Evolutionary conservation across 2,113 vertebrate genomes (phyloP).

Genomic region (Dolichotis patagonum): DNA sequence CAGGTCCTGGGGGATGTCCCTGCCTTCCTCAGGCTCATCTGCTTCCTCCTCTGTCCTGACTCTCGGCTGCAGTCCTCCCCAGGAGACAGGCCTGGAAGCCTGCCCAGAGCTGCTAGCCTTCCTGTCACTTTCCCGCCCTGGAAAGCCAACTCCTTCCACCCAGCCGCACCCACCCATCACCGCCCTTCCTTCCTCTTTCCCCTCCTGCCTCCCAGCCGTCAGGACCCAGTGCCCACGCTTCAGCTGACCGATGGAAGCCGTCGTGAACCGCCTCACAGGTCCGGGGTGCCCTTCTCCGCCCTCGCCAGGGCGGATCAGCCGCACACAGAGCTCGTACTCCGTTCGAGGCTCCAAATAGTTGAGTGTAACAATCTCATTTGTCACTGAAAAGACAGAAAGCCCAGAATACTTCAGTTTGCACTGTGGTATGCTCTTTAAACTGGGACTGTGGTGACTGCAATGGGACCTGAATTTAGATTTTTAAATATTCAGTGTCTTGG

Average conservation of each 20-base stretch:
- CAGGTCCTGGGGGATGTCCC: slow-evolving; percentile 58
- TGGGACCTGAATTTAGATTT: slow-evolving; percentile 37
- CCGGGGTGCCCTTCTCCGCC: slow-evolving; percentile 91
- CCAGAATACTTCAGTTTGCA: slow-evolving; percentile 43
- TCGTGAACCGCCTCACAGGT: slow-evolving; percentile 89
- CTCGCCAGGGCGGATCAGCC: slow-evolving; percentile 88
- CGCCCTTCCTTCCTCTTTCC: slow-evolving; percentile 81
- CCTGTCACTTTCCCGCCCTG: slow-evolving; percentile 79
- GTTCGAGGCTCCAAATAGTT: slow-evolving; percentile 90
- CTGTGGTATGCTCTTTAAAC: slow-evolving; percentile 24
- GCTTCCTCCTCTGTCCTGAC: slow-evolving; percentile 64
- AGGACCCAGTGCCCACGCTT: slow-evolving; percentile 43
- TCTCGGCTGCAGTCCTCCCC: slow-evolving; percentile 17
- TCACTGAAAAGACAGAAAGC: slow-evolving; percentile 83
- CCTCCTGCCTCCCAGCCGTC: slow-evolving; percentile 71
- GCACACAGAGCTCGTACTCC: slow-evolving; percentile 90
- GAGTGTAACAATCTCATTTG: slow-evolving; percentile 86
- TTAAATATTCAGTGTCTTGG: slow-evolving; percentile 15
- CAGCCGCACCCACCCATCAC: slow-evolving; percentile 74
- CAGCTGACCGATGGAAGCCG: slow-evolving; percentile 88
- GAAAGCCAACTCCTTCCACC: slow-evolving; percentile 73
- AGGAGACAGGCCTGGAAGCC: slow-evolving; percentile 40
- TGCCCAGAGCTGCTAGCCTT: slow-evolving; percentile 65
- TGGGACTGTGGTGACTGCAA: background rate
- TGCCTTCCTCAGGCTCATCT: slow-evolving; percentile 78